A percentile compares a stretch with the other conserved stretches of the same genome.
Conservation (phyloP, 2,888 invertebrate species). For the Diarsia rubi region DNA sequence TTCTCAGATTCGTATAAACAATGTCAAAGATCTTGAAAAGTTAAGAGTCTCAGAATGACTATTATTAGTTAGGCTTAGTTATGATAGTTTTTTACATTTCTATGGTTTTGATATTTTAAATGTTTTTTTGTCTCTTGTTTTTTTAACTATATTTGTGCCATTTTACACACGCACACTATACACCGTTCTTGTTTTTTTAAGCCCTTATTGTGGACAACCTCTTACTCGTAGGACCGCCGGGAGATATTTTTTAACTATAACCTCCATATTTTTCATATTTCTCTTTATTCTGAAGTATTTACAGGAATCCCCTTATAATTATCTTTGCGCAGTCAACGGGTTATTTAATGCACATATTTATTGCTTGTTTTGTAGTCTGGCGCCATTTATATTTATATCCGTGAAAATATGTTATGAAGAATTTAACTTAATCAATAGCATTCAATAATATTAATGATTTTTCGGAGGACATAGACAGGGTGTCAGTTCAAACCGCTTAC, state of each 20-base stretch:
- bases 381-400: background rate
- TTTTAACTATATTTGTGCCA: background rate
- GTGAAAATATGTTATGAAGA: background rate
- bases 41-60: constrained; percentile 2
- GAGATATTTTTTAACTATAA: background rate
- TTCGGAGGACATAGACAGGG: background rate
- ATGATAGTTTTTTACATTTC: background rate
- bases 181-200: background rate
- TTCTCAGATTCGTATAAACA: constrained; percentile 3
- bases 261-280: background rate
- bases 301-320: background rate
- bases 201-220: background rate
- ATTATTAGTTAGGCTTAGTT: background rate
- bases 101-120: background rate
- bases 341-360: background rate
- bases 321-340: background rate
- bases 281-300: background rate
- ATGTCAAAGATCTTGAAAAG: background rate
- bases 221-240: background rate
- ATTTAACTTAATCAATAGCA: background rate
- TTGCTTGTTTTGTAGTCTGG: background rate
- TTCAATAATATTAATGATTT: background rate
- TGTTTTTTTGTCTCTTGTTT: no score
- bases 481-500: background rate
- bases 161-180: background rate